Evolutionary conservation across 2,113 vertebrate species (phyloP).

Genomic region (Coturnix japonica): DNA sequence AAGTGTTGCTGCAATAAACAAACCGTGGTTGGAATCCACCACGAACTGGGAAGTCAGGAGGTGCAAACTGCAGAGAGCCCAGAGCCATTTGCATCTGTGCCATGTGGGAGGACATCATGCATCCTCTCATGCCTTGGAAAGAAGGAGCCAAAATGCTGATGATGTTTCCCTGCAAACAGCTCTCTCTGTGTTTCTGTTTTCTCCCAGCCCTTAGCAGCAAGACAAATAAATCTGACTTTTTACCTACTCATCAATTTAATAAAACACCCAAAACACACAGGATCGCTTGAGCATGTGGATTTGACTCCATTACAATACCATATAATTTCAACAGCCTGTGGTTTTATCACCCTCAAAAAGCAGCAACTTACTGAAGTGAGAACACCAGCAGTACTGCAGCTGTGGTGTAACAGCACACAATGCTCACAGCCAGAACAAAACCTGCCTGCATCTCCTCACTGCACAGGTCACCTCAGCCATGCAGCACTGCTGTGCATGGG

Average conservation of each 20-base stretch:
- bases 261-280: conserved; percentile 18
- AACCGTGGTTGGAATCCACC: not conserved
- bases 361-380: conserved; percentile 33
- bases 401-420: not conserved
- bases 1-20: not conserved
- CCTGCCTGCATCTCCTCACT: not conserved
- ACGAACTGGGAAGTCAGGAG: not conserved
- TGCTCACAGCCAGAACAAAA: not conserved
- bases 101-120: not conserved
- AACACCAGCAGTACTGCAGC: conserved; percentile 1
- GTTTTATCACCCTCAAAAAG: conserved; percentile 65
- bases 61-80: not conserved
- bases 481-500: conserved; percentile 34
- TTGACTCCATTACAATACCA: conserved; percentile 38
- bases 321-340: conserved; percentile 56
- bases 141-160: not conserved
- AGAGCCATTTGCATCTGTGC: not conserved
- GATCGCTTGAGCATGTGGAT: conserved; percentile 25
- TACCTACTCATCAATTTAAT: conserved; percentile 29
- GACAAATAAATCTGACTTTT: not conserved
- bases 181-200: not conserved
- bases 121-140: not conserved
- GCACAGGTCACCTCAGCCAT: not conserved
- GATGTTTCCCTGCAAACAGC: not conserved
- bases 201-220: not conserved